These are phyloP conservation scores for Garrulus glandarius DNA, from an alignment of 2,797 vertebrate species.

Conservation along the genomic window DNA sequence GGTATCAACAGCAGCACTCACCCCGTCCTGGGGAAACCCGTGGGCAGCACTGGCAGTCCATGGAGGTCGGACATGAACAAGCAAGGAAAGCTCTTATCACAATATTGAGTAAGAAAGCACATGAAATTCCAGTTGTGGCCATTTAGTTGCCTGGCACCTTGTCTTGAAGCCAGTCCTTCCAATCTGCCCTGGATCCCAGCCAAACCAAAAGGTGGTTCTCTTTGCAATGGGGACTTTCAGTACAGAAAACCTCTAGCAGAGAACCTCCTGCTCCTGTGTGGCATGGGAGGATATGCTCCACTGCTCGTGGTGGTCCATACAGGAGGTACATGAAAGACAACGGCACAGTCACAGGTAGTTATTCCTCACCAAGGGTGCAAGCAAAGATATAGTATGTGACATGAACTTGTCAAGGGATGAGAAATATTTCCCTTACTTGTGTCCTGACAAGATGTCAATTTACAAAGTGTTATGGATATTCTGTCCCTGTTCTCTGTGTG, in stretches of 20 bases:
- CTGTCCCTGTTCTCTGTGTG: neutral
- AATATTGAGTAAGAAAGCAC: neutral
- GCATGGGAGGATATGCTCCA: neutral
- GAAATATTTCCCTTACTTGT: neutral
- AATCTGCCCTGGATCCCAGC: neutral
- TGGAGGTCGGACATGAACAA: neutral
- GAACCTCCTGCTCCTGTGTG: neutral
- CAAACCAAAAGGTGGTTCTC: neutral
- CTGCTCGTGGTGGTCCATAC: fast-evolving
- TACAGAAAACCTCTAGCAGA: neutral
- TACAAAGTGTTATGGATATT: neutral
- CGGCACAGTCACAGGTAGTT: neutral
- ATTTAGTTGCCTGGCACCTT: neutral
- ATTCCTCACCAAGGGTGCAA: neutral
- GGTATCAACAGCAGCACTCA: neutral
- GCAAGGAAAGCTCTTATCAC: neutral
- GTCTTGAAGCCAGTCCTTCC: neutral
- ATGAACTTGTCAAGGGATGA: neutral
- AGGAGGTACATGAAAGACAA: neutral
- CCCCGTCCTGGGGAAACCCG: fast-evolving
- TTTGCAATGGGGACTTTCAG: neutral
- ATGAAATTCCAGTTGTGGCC: neutral
- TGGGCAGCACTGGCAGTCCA: neutral
- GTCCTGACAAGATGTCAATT: neutral
- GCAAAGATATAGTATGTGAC: neutral